Evolutionary conservation across 2,888 invertebrate species (phyloP).

Genomic region (Folsomia manolachei): DNA sequence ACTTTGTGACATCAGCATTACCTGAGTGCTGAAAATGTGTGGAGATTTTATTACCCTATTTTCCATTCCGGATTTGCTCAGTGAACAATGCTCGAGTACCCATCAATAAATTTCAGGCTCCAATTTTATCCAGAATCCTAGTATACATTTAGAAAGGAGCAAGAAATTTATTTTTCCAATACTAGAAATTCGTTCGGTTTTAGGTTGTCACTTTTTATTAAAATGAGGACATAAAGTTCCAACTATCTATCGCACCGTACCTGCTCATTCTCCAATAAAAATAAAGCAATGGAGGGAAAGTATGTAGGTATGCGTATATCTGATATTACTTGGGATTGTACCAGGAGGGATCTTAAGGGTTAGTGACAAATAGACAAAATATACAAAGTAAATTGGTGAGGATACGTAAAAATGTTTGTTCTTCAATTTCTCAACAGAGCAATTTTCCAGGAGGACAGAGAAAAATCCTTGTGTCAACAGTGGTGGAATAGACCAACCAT

Average conservation of each 20-base stretch:
- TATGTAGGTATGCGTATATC: no score
- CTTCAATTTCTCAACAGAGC: constrained; percentile 10
- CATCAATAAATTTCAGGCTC: neutral
- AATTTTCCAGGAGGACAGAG: constrained; percentile 30
- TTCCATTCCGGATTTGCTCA: constrained; percentile 21
- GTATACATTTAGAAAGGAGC: neutral
- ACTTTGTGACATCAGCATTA: neutral
- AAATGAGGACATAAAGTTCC: constrained; percentile 1
- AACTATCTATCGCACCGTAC: neutral
- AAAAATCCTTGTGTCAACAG: constrained; percentile 43
- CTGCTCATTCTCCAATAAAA: no score
- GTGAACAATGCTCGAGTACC: constrained; percentile 16
- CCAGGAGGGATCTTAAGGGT: neutral
- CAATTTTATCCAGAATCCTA: neutral
- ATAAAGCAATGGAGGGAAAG: neutral
- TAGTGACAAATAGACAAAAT: constrained; percentile 21
- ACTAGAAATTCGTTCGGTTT: neutral
- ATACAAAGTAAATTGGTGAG: constrained; percentile 20
- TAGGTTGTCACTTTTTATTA: neutral
- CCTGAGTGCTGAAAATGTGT: constrained; percentile 10
- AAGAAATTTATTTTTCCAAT: neutral
- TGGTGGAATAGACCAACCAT: constrained; percentile 23
- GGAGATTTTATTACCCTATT: constrained; percentile 14
- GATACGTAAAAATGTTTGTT: constrained; percentile 16
- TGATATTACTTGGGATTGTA: no score